phyloP scores from a whole-genome alignment of 2,113 vertebrate species.

The Poeciliopsis occidentalis region DNA sequence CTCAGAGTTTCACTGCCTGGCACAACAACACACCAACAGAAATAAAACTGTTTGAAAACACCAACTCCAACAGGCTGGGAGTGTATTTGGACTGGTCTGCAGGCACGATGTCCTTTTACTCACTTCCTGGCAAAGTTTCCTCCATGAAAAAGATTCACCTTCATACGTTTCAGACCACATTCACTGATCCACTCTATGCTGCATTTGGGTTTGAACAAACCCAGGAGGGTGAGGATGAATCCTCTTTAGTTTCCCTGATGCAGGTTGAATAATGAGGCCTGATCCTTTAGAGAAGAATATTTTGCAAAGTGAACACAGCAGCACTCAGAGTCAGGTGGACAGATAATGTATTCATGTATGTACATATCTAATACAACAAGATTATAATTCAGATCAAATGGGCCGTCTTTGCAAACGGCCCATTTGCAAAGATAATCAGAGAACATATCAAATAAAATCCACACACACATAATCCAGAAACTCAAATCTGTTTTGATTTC shows the following conservation, averaged over 20 bases:
- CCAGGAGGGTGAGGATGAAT: background rate
- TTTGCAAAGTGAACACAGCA: background rate
- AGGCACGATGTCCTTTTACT: constrained; percentile 46
- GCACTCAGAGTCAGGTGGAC: too few species aligned
- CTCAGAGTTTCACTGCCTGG: constrained; percentile 30
- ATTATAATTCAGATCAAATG: too few species aligned
- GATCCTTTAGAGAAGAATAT: background rate
- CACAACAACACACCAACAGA: constrained; percentile 16
- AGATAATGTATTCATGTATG: too few species aligned
- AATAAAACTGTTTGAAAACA: rapidly evolving
- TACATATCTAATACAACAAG: too few species aligned
- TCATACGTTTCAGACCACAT: constrained; percentile 37
- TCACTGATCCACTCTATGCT: constrained; percentile 40
- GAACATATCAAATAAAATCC: too few species aligned
- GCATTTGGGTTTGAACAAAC: constrained; percentile 24
- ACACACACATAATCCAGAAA: too few species aligned
- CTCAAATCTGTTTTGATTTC: too few species aligned
- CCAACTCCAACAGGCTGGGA: constrained; percentile 1
- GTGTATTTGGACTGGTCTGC: constrained; percentile 46
- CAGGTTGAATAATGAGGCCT: background rate
- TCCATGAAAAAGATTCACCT: background rate
- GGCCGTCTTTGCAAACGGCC: too few species aligned
- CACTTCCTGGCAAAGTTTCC: background rate
- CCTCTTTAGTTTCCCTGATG: constrained; percentile 2
- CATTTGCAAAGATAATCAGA: too few species aligned